phyloP scores from a whole-genome alignment of 2,113 vertebrate species.

The Entelurus aequoreus region DNA sequence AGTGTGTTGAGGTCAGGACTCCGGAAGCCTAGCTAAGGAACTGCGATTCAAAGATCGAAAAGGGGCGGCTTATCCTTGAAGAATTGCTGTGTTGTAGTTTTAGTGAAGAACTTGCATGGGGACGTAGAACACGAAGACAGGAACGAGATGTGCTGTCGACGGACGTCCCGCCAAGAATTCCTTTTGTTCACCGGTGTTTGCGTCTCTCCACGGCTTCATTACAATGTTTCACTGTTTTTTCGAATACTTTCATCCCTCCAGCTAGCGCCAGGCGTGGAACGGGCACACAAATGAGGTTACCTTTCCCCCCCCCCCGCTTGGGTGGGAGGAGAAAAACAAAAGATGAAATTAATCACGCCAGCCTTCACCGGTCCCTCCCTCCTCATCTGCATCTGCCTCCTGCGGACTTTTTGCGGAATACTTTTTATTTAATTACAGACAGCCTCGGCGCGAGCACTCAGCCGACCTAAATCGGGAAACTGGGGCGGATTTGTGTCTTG shows the following conservation, averaged over 20 bases:
- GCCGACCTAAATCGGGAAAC: conserved; percentile 72
- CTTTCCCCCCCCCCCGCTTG: conserved; percentile 40
- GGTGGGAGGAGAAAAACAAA: conserved; percentile 57
- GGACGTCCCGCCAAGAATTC: conserved; percentile 34
- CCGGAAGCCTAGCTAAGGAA: no score
- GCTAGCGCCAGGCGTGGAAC: conserved; percentile 42
- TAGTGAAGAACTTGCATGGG: no score
- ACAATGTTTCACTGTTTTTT: conserved; percentile 30
- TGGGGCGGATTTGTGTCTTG: conserved; percentile 57
- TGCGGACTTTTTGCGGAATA: conserved; percentile 48
- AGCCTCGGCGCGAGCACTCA: conserved; percentile 51
- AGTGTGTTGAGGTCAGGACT: no score
- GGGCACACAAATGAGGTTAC: conserved; percentile 56
- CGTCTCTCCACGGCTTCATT: conserved; percentile 55
- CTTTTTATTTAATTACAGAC: conserved; percentile 68
- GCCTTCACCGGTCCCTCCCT: conserved; percentile 16
- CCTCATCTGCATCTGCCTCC: conserved; percentile 23
- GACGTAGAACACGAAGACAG: background rate
- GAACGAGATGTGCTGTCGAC: conserved; percentile 46
- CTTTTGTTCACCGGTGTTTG: conserved; percentile 27
- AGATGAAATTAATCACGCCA: conserved; percentile 54
- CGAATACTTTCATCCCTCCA: conserved; percentile 32
- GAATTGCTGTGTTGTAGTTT: no score
- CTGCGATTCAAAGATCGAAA: no score
- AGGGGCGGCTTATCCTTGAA: no score